Base-by-base conservation (phyloP, 2,113 vertebrate species). In the Rhabdornis inornatus region DNA sequence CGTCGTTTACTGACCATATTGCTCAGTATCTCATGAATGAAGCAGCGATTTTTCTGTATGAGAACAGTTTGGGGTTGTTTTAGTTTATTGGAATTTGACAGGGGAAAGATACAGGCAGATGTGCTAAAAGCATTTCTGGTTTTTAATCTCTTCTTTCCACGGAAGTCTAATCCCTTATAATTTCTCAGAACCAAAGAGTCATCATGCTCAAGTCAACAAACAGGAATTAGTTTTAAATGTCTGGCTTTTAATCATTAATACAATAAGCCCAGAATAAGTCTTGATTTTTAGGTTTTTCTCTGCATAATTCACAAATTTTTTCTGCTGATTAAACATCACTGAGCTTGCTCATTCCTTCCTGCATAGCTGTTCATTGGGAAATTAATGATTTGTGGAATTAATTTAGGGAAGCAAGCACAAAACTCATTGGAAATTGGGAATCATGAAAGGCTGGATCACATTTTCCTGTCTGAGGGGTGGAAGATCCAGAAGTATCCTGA, bases 1-100 rank as follows among this genome's bases (percentile, higher is more conserved):
- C 1, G 1, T 30, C 1, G 0, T 31, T 87, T 74, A 27, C 20
- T 24, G n/a, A 12, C 39, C 35, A 0, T 7, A 7, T 28, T 10
- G 17, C 50, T 50, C 23, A 18, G 35, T 40, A 1, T 22, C 30
- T 44, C 13, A 1, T 17, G 13, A 27, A 10, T 3, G 3, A 37
- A 69, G 23, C 27, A 14, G 22, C 30, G 5, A 15, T 23, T 15
- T 61, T 35, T 57, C 2, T n/a, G n/a, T 63, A 1, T 21, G 35
- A 30, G 35, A 77, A 21, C 15, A 30, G 12, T 24, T 39, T n/a
- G 61, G 57, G 21, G 40, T 30, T 61, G 9, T 15, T 78, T 60
- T 33, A 16, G 19, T 61, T 85, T 37, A 4, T 27, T 69, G 63
- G 25, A 66, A 37, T 70, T 49, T 31, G 22, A 3, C 20, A 13